phyloP scores from a whole-genome alignment of 2,888 invertebrate genomes.

The Caradrina clavipalpis region DNA sequence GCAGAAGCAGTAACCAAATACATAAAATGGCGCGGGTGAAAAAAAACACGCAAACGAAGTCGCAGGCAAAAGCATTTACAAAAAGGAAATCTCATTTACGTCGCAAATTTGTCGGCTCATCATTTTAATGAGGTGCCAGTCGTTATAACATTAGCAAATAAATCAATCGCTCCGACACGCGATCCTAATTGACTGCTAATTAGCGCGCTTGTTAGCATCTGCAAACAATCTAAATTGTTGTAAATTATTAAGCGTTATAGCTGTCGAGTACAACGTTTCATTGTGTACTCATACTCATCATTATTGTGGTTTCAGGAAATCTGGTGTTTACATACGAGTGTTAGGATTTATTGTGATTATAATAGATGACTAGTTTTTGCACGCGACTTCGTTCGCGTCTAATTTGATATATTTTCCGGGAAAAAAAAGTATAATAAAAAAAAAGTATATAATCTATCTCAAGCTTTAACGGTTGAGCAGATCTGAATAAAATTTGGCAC shows the following conservation, averaged over 20 bases:
- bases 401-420: too few relatives aligned
- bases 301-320: background rate
- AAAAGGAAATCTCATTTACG: conserved; percentile 11
- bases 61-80: background rate
- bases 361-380: too few relatives aligned
- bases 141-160: conserved; percentile 47
- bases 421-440: too few relatives aligned
- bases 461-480: too few relatives aligned
- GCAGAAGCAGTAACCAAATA: too few relatives aligned
- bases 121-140: conserved; percentile 50
- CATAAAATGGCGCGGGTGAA: background rate
- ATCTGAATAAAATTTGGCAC: too few relatives aligned
- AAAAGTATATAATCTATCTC: too few relatives aligned
- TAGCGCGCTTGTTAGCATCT: conserved; percentile 43
- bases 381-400: too few relatives aligned
- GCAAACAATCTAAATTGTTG: conserved; percentile 41
- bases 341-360: background rate
- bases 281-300: background rate
- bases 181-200: conserved; percentile 48
- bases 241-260: conserved; percentile 21
- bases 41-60: background rate
- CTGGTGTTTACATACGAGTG: background rate
- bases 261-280: conserved; percentile 2
- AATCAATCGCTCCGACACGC: conserved; percentile 51
- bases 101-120: conserved; percentile 44